Base-by-base conservation (phyloP, 2,888 invertebrate species). In the Drosophila pegasa region DNA sequence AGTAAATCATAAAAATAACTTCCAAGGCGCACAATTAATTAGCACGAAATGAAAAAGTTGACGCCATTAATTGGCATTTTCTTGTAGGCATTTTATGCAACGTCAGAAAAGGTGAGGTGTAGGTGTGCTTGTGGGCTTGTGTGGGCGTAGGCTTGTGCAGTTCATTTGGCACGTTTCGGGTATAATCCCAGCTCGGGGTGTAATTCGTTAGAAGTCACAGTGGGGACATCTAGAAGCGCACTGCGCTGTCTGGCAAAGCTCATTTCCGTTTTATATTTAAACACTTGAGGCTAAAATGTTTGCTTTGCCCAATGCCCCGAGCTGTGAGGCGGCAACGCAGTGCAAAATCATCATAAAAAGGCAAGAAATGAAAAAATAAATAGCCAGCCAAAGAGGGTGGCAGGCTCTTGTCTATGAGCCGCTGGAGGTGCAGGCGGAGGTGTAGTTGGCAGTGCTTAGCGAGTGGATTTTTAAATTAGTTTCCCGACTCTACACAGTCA, bases 401-500 rank as follows among this genome's bases (percentile, higher is more conserved):
- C 33, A 59, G 29, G 40, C 54, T 52, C 27, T 22, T 33, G 61
- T 41, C 66, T 51, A 66, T 60, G 62, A 51, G 48, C 33, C 52
- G 54, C 33, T 62, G 48, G 20, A 52, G 31, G 38, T 45, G 37
- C 31, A 14, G 14, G 25, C 27, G 67, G 58, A 58, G 70, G 58
- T 61, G 63, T 47, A 16, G 27, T 38, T 56, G 60, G 70, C 64
- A 72, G 64, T 87, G 87, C 84, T 87, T 73, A 84, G 85, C 74
- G 80, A 88, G 88, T 87, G 87, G 85, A 88, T 87, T 85, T 85
- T 85, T 87, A 85, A 85, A 88, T 88, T 87, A 88, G 85, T 85
- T 88, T 81, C 77, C 66, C 76, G 63, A 72, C 64, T 72, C 75
- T 52, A 41, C 33, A 25, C 38, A 62, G 69, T 40, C 54, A 59